Evolutionary conservation across 2,113 vertebrate genomes (phyloP), one percentile per base, ranked within the genome.

Genomic region (Thomomys bottae): DNA sequence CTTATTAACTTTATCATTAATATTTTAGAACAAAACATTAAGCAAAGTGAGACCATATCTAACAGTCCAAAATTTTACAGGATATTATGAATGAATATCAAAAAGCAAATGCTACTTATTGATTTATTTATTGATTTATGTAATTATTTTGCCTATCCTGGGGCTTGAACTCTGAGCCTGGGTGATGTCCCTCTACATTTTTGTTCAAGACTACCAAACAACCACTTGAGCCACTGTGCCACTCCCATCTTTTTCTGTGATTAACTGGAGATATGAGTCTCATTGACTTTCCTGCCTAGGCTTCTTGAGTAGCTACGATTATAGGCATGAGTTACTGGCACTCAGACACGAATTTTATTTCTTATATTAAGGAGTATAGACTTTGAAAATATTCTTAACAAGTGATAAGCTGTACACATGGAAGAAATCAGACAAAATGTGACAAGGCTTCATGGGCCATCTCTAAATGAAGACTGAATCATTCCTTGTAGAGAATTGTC

Each of bases 301-400:
- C 45, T 45, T 54, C 15, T 15, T 54, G 49, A 54, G 49, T 17
- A 54, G 49, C 15, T 54, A 54, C 4, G 49, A 54, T 54, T 18
- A 54, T 14, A 54, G 49, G 15, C 49, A 15, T 54, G 49, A 18
- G 4, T 4, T 18, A 54, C 49, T 2, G 15, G 49, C 26, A 88
- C 64, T 18, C 26, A 59, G 83, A 54, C 67, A 1, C 8, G 78
- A 72, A 64, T 66, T 59, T 70, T 88, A 77, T 11, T 79, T 79
- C 83, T 45, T 87, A 63, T 17, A 66, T 86, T 36, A 64, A 4
- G 85, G 8, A 49, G 9, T 76, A 45, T 8, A 87, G 42, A 59
- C 34, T 90, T 84, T 92, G 30, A n/a, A 87, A 73, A 94, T 89
- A 63, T 59, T 76, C 67, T 76, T 67, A 76, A 76, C 7, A 80